phyloP scores from a whole-genome alignment of 2,113 vertebrate species.

The Nibea coibor region DNA sequence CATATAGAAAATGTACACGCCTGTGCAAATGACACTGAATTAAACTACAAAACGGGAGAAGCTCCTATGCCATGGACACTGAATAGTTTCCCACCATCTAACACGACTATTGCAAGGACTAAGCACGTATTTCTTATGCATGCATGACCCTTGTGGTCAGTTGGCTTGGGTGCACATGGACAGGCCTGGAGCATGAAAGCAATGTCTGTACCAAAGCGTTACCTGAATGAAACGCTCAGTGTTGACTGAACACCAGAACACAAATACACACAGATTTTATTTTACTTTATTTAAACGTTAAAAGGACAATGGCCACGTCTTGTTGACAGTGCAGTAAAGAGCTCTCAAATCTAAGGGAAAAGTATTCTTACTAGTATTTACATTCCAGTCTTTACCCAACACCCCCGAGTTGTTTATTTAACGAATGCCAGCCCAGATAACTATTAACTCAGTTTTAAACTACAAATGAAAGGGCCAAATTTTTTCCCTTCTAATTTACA shows the following conservation, averaged over 20 bases:
- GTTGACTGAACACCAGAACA: neutral
- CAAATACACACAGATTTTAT: neutral
- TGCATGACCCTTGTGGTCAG: slow-evolving; percentile 13
- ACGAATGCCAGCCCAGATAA: neutral
- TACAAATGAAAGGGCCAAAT: slow-evolving; percentile 37
- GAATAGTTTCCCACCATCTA: neutral
- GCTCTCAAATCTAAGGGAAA: neutral
- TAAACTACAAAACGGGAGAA: neutral
- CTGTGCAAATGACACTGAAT: too few species aligned
- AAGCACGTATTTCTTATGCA: slow-evolving; percentile 15
- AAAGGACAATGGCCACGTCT: too few species aligned
- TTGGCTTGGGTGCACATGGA: neutral
- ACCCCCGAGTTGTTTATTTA: neutral
- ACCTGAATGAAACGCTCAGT: neutral
- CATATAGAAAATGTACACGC: neutral
- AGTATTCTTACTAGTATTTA: neutral
- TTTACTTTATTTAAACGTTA: neutral
- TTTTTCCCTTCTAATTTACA: slow-evolving; percentile 39
- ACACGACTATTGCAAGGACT: neutral
- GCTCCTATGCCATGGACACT: neutral
- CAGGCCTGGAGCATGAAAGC: neutral
- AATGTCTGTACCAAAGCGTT: neutral
- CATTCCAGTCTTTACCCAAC: neutral
- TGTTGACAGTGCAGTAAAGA: neutral
- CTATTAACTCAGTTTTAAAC: neutral